Percentiles rank a stretch among this genome's conserved stretches.
Conservation (phyloP, 2,888 invertebrate species). For the Lapara coniferarum region DNA sequence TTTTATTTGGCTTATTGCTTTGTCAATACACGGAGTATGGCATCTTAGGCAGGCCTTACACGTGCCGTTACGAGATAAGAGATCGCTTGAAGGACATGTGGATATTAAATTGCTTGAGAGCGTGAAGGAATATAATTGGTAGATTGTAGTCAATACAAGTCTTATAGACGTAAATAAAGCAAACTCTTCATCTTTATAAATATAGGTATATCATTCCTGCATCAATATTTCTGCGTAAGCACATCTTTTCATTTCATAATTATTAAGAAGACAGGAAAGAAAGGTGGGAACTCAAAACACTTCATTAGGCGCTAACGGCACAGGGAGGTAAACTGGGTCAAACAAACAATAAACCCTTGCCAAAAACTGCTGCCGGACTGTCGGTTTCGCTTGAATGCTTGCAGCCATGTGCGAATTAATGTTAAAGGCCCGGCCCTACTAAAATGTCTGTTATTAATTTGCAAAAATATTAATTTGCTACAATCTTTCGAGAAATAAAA, state of each 20-base stretch:
- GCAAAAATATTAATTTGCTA: no score
- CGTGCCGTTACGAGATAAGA: background rate
- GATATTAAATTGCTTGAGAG: no score
- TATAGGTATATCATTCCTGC: no score
- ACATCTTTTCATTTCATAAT: background rate
- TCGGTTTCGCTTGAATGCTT: background rate
- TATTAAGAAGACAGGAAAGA: background rate
- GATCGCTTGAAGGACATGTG: background rate
- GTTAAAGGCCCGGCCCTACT: no score
- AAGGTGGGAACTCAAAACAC: background rate
- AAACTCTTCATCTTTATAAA: no score
- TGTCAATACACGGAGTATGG: background rate
- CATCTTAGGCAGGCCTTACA: background rate
- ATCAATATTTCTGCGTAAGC: no score
- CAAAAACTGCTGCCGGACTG: constrained; percentile 14
- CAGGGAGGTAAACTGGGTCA: constrained; percentile 4
- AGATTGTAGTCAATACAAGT: no score
- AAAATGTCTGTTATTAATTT: no score
- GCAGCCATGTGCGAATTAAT: background rate
- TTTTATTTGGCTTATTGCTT: constrained; percentile 8
- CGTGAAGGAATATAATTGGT: no score
- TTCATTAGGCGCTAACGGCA: background rate
- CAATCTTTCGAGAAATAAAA: no score
- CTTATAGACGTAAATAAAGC: no score
- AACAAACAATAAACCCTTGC: constrained; percentile 16